A percentile compares a stretch with the other conserved stretches of the same genome.
Evolutionary conservation across 2,888 invertebrate genomes (phyloP).

Genomic region (Pterobdella sp.): DNA sequence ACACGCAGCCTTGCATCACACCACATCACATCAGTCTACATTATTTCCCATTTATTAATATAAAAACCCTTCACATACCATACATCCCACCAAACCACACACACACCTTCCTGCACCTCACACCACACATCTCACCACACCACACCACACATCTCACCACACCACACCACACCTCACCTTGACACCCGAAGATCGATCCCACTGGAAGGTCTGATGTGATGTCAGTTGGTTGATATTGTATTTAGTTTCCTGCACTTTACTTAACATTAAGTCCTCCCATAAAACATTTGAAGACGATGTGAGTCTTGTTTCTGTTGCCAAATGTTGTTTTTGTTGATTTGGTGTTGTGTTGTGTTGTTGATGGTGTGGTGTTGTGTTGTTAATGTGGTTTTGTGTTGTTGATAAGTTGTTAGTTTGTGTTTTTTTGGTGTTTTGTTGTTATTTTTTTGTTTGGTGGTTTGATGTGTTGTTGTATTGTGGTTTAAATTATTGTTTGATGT

Average conservation of each 20-base stretch:
- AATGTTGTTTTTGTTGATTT: neutral
- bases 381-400: neutral
- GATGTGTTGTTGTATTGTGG: too few species aligned
- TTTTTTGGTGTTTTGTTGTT: neutral
- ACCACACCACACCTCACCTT: slow-evolving; percentile 34
- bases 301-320: slow-evolving; percentile 34
- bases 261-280: slow-evolving; percentile 43
- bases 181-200: slow-evolving; percentile 45
- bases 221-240: slow-evolving; percentile 44
- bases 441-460: neutral
- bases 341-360: neutral
- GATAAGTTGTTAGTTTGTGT: neutral
- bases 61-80: neutral
- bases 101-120: neutral
- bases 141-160: neutral
- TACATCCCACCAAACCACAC: neutral
- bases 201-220: slow-evolving; percentile 44
- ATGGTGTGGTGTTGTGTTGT: neutral
- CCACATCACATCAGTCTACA: too few species aligned
- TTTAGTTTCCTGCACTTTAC: slow-evolving; percentile 41
- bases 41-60: too few species aligned
- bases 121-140: neutral
- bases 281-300: slow-evolving; percentile 44
- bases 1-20: too few species aligned
- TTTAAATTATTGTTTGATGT: neutral